Base-by-base conservation (phyloP, 2,888 invertebrate genomes). In the Eutolmus rufibarbis region DNA sequence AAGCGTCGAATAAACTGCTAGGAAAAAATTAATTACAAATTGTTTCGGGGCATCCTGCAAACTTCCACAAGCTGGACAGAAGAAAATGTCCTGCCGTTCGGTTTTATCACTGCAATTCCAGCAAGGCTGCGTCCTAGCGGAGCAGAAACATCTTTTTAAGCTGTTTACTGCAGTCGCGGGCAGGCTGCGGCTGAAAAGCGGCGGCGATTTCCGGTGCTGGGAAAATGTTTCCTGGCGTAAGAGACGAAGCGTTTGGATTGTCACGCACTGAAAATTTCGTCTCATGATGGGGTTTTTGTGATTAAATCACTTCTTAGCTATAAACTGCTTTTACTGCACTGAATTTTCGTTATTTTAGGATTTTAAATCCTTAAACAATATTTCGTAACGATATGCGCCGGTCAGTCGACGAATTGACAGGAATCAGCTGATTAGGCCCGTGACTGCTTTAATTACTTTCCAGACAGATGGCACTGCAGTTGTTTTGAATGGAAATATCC, bases 1-100 rank as follows among this genome's bases (percentile, higher is more conserved):
- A 43, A 12, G 2, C 9, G 2, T 7, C 1, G 12, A 43, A 43
- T 1, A 43, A 43, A 12, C 43, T 12, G 0, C 43, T 46, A 8
- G 12, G 14, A 16, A 46, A 9, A 40, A 40, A 16, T 46, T 46
- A 14, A 12, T 90, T 88, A 91, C 92, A 87, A 90, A 89, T 16
- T 88, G 89, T 3, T 88, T 87, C 37, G 91, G 88, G 0, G 92
- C 90, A 88, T 92, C 91, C 88, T 91, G 92, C 12, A 92, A 88
- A 43, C 90, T 90, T 1, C 91, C 91, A 88, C 92, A 92, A 89
- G 0, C 87, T 86, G 84, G 92, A 92, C 76, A 37, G 76, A 40
- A 34, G 28, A 34, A 76, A 12, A 76, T 76, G 5, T 76, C 40
- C 14, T 12, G 23, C 12, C 34, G 34, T 3, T 37, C 76, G 5